Evolutionary conservation across 1,140 invertebrate species (phyloP).

Genomic region (Venturia canescens): DNA sequence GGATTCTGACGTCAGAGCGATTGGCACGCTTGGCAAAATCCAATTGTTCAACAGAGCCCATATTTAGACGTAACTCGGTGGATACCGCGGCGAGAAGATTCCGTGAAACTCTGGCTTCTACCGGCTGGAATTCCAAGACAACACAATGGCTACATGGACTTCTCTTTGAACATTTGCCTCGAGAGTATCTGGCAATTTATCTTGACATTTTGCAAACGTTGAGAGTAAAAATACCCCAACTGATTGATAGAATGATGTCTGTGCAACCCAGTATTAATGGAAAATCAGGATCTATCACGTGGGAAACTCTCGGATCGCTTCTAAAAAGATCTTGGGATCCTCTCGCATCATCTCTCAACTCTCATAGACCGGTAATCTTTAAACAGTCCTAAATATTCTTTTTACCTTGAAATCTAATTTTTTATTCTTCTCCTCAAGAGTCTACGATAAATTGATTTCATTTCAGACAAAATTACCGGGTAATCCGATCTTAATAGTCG

Average conservation of each 20-base stretch:
- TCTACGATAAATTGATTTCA: constrained; percentile 42
- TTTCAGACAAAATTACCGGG: constrained; percentile 84
- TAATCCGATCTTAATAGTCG: constrained; percentile 84
- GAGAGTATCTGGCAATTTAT: constrained; percentile 85
- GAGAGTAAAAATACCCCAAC: constrained; percentile 85
- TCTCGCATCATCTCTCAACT: constrained; percentile 76
- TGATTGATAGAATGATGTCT: constrained; percentile 86
- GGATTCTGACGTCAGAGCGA: constrained; percentile 84
- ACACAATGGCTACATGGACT: constrained; percentile 88
- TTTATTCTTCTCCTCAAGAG: background rate
- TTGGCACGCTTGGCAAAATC: constrained; percentile 81
- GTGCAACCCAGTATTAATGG: constrained; percentile 74
- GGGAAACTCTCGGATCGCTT: constrained; percentile 81
- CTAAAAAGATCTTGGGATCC: constrained; percentile 90
- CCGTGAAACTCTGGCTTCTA: constrained; percentile 81
- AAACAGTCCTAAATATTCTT: too few relatives aligned
- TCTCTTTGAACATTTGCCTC: constrained; percentile 84
- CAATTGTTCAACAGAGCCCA: constrained; percentile 80
- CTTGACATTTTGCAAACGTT: constrained; percentile 89
- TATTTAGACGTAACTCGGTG: constrained; percentile 82
- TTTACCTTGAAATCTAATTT: background rate
- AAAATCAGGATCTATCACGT: constrained; percentile 72
- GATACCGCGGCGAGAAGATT: constrained; percentile 85
- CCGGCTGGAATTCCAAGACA: constrained; percentile 84
- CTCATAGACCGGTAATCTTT: constrained; percentile 79